Evolutionary conservation across 2,113 vertebrate species (phyloP).

Genomic region (Rhadina sibilatrix): DNA sequence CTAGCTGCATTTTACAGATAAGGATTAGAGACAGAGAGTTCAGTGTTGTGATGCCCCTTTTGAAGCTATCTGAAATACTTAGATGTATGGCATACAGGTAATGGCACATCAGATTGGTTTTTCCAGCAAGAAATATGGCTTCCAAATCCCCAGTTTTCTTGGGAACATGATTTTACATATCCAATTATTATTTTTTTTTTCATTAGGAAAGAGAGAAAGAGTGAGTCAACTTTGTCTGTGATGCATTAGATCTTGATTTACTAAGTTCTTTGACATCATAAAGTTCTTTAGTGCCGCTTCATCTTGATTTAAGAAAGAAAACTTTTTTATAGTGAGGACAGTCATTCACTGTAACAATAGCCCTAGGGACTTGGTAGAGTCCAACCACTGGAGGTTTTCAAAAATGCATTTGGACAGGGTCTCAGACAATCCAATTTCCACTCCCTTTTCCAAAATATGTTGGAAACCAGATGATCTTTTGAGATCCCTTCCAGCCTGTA

Average conservation of each 20-base stretch:
- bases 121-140: neutral
- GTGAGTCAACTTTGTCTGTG: neutral
- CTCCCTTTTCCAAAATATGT: neutral
- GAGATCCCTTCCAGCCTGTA: neutral
- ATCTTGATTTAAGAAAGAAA: neutral
- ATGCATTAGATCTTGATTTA: neutral
- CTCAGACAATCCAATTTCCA: neutral
- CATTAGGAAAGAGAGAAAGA: neutral
- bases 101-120: neutral
- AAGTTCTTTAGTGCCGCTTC: neutral
- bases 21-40: neutral
- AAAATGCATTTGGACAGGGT: neutral
- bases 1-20: neutral
- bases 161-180: neutral
- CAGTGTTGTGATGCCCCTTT: neutral
- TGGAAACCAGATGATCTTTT: neutral
- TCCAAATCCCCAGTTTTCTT: neutral
- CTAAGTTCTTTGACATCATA: neutral
- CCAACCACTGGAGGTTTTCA: neutral
- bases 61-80: neutral
- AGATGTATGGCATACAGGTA: neutral
- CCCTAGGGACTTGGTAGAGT: neutral
- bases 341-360: neutral
- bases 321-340: neutral
- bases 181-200: neutral